Conservation (phyloP, 2,113 vertebrate genomes). For the Paraplagusia blochii region DNA sequence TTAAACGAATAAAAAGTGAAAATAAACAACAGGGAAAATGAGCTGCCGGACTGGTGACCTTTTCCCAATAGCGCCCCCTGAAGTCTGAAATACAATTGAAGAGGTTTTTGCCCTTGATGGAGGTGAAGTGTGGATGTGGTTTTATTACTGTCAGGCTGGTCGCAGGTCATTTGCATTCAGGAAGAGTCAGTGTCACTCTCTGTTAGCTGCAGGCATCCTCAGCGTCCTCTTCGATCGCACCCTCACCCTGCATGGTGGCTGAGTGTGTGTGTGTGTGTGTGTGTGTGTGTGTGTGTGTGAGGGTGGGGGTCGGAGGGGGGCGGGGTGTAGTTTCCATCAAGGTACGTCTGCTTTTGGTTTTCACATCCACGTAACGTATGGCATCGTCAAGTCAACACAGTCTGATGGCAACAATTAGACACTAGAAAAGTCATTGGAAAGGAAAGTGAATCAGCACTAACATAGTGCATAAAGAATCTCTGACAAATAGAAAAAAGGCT, state of each 20-base stretch:
- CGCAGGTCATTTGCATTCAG: constrained; percentile 33
- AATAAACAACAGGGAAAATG: no score
- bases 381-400: constrained; percentile 70
- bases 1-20: no score
- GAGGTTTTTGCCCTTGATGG: constrained; percentile 27
- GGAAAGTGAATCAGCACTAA: constrained; percentile 88
- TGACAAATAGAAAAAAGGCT: constrained; percentile 47
- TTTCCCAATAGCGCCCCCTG: no score
- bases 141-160: constrained; percentile 44
- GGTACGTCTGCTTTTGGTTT: constrained; percentile 66
- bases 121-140: constrained; percentile 24
- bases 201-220: background rate
- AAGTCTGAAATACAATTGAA: no score
- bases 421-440: constrained; percentile 87
- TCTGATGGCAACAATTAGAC: constrained; percentile 78
- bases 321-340: constrained; percentile 45
- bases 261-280: no score
- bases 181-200: background rate
- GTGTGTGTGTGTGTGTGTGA: no score
- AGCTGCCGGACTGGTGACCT: no score
- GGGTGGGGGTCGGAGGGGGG: no score
- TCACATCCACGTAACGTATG: constrained; percentile 69
- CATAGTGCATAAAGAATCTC: constrained; percentile 86
- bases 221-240: background rate
- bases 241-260: background rate